phyloP scores from a whole-genome alignment of 2,888 invertebrate species.

The Spisula subtruncata region DNA sequence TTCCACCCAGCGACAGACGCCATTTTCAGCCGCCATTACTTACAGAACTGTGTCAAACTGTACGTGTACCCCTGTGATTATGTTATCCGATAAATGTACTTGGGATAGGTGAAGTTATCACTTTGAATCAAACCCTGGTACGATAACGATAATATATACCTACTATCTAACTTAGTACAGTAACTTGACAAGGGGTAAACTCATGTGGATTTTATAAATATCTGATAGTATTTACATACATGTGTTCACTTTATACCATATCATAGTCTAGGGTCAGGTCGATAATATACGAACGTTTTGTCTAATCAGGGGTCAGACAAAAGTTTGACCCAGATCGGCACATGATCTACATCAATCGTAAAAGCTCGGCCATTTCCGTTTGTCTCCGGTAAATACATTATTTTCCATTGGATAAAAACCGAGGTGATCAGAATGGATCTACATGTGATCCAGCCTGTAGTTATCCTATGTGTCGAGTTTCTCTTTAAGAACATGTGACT shows the following conservation, averaged over 20 bases:
- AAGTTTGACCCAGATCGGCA: not conserved
- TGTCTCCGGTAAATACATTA: no score
- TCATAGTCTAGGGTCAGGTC: not conserved
- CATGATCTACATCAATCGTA: not conserved
- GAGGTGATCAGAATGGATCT: no score
- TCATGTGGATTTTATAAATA: not conserved
- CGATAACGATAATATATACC: not conserved
- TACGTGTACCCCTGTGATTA: not conserved
- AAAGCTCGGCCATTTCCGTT: no score
- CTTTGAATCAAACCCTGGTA: not conserved
- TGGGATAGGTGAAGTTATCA: not conserved
- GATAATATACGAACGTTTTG: not conserved
- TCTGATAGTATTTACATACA: not conserved
- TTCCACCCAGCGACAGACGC: not conserved
- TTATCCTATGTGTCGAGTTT: not conserved
- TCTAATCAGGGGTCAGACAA: not conserved
- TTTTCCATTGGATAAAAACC: no score
- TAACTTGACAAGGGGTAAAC: not conserved
- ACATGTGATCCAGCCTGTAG: no score
- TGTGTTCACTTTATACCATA: conserved; percentile 4
- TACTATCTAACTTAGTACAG: not conserved
- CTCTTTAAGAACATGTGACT: not conserved
- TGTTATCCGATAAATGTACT: not conserved
- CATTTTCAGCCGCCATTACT: not conserved
- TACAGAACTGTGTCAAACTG: not conserved